Evolutionary conservation across 2,113 vertebrate species (phyloP), one percentile per base, ranked within the genome.

Genomic region (Parus major): DNA sequence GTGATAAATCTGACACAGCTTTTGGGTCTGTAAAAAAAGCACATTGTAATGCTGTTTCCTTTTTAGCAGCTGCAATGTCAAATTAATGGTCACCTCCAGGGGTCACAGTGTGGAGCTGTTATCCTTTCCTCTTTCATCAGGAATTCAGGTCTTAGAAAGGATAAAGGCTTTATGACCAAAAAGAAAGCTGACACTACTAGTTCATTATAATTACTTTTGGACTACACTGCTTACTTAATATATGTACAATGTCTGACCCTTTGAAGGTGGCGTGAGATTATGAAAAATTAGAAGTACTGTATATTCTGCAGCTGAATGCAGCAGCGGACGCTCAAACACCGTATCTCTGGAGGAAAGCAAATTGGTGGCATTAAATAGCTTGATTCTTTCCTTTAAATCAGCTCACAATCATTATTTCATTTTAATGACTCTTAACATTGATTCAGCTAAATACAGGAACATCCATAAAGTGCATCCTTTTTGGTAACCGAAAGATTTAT

Each of bases 171-270:
- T 96, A 97, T 96, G 96, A 95, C 96, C 84, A 96, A 95, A 96
- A 97, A 97, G 93, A 97, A 97, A 97, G 95, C 98, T 97, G 97
- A 97, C 96, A 96, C 95, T 95, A 95, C 96, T 97, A 98, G 97
- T 98, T 98, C 97, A 97, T 98, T 97, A 97, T 97, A 96, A 97
- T 98, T 97, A 97, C 91, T 98, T 97, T 96, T 96, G 97, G 95
- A 89, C 96, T 97, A 95, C 92, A 35, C 80, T 96, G 79, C 95
- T 96, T 94, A 77, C 89, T 97, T 97, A 97, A 98, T 96, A 93
- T 97, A 95, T 89, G 73, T 94, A 88, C 81, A 61, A 39, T 49
- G 69, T 95, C 82, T 96, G 93, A 97, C 93, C 93, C 88, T 92
- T 92, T 96, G 97, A 96, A 95, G 90, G 94, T 95, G 91, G 59